phyloP scores from a whole-genome alignment of 1,140 invertebrate genomes.

The Lutraria rhynchaena region DNA sequence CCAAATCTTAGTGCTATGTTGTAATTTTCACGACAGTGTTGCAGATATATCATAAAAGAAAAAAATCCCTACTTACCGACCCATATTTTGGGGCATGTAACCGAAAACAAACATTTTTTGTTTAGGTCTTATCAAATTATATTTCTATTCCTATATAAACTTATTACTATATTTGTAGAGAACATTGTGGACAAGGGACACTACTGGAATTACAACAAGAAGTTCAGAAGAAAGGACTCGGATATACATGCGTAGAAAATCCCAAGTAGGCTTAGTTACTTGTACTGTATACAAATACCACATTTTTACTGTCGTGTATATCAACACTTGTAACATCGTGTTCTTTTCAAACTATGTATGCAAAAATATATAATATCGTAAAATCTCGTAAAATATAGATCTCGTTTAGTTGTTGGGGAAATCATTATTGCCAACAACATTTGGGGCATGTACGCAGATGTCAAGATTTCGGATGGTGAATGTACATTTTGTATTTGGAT shows the following conservation, averaged over 20 bases:
- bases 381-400: background rate
- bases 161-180: slow-evolving; percentile 28
- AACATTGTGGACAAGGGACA: slow-evolving; percentile 48
- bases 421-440: background rate
- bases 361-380: background rate
- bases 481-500: no score
- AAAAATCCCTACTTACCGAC: no score
- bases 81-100: no score
- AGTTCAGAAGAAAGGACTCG: slow-evolving; percentile 15
- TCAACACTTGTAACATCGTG: background rate
- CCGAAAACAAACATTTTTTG: no score
- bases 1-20: no score
- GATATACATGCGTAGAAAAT: slow-evolving; percentile 47
- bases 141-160: background rate
- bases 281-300: background rate
- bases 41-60: no score
- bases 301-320: background rate
- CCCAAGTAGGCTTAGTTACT: slow-evolving; percentile 36
- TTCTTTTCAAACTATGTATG: background rate
- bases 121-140: background rate
- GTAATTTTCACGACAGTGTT: no score
- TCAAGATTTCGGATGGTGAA: background rate
- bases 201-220: slow-evolving; percentile 29
- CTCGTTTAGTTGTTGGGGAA: background rate
- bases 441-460: background rate